phyloP scores from a whole-genome alignment of 2,113 vertebrate genomes.

The Pollachius pollachius region DNA sequence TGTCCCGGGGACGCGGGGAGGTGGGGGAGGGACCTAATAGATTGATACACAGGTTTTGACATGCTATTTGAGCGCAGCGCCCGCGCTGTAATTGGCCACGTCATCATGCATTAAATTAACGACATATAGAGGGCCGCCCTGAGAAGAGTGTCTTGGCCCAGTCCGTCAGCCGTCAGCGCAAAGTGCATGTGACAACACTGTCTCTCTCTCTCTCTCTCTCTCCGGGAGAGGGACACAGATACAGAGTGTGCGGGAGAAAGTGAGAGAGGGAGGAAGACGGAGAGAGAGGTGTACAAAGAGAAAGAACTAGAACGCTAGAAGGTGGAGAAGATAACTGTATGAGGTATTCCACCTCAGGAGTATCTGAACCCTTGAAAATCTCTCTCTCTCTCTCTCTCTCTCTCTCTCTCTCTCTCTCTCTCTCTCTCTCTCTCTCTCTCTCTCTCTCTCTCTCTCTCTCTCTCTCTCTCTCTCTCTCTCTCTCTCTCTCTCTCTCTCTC shows the following conservation, averaged over 20 bases:
- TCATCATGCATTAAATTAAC: constrained; percentile 91
- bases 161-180: constrained; percentile 82
- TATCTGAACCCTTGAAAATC: not conserved
- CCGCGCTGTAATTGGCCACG: constrained; percentile 86
- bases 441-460: too few relatives aligned
- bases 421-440: too few relatives aligned
- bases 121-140: constrained; percentile 83
- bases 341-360: not conserved
- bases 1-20: constrained; percentile 72
- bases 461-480: too few relatives aligned
- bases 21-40: constrained; percentile 79
- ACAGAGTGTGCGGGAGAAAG: not conserved
- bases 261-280: constrained; percentile 21
- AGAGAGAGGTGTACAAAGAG: constrained; percentile 23
- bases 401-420: too few relatives aligned
- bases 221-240: constrained; percentile 45
- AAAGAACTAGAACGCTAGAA: not conserved
- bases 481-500: too few relatives aligned
- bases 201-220: too few relatives aligned
- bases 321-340: too few relatives aligned
- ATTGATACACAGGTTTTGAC: constrained; percentile 93
- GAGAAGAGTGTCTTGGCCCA: constrained; percentile 85
- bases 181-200: constrained; percentile 76
- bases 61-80: constrained; percentile 87
- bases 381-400: too few relatives aligned